Evolutionary conservation across 2,113 vertebrate species (phyloP).

Genomic region (cat (Felis catus)): DNA sequence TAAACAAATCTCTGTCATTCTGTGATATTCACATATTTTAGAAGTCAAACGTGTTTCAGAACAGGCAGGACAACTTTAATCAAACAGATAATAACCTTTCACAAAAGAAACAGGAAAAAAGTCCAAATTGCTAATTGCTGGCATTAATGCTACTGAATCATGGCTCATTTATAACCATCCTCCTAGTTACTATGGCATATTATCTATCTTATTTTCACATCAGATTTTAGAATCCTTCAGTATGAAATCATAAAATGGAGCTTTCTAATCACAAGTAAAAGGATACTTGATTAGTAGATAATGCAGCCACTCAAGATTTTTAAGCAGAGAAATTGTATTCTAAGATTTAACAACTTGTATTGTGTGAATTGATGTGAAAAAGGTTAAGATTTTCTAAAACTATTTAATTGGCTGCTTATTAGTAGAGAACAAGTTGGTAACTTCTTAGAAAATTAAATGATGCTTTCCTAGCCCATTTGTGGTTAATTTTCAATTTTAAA

Average conservation of each 20-base stretch:
- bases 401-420: neutral
- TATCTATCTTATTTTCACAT: neutral
- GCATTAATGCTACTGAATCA: neutral
- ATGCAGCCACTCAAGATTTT: slow-evolving; percentile 1
- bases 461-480: neutral
- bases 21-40: neutral
- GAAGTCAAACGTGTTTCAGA: neutral
- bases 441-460: slow-evolving; percentile 10
- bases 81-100: neutral
- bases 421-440: neutral
- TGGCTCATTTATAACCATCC: neutral
- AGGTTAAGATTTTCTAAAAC: neutral
- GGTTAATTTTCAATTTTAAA: slow-evolving; percentile 3
- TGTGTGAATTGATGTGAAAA: neutral
- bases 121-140: neutral
- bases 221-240: neutral
- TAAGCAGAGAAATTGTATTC: neutral
- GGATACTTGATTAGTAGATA: neutral
- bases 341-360: neutral
- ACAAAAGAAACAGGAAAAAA: slow-evolving; percentile 3
- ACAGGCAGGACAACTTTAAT: neutral
- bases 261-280: neutral
- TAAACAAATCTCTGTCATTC: neutral
- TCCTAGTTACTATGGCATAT: neutral
- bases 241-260: neutral